Conservation (phyloP, 1,140 invertebrate species). For the Pristionchus pacificus region DNA sequence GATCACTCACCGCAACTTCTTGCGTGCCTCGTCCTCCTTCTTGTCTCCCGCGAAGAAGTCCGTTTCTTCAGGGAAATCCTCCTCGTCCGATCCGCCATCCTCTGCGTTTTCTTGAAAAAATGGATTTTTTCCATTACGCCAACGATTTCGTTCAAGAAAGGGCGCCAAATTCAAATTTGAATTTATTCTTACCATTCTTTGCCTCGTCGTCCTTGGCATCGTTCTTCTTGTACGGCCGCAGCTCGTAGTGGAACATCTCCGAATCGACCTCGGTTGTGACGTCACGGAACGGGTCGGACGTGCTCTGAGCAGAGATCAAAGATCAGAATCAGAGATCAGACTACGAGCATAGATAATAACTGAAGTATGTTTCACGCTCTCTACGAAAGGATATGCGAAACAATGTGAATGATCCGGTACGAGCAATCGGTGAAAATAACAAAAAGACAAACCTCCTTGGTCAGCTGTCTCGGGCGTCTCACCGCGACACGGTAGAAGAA, state of each 20-base stretch:
- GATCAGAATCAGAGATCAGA: slow-evolving; percentile 23
- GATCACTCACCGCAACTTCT: neutral
- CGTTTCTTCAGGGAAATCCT: neutral
- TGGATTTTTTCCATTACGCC: no score
- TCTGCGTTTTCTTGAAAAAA: neutral
- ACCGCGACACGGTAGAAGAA: neutral
- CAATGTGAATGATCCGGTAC: no score
- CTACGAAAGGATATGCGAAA: no score
- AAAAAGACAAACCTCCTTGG: neutral
- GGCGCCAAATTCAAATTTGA: no score
- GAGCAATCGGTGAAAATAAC: neutral
- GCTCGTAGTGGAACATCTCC: slow-evolving; percentile 30
- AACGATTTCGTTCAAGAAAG: no score
- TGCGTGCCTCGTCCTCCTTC: slow-evolving; percentile 11
- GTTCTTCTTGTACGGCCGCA: slow-evolving; percentile 16
- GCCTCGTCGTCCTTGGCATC: slow-evolving; percentile 13
- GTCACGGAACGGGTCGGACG: slow-evolving; percentile 25
- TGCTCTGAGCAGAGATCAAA: slow-evolving; percentile 14
- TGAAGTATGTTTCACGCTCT: neutral
- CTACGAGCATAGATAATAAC: neutral
- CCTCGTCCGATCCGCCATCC: neutral
- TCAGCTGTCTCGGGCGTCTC: neutral
- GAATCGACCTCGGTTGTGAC: slow-evolving; percentile 23
- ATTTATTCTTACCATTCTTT: no score
- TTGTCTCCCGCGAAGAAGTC: slow-evolving; percentile 23